A percentile compares a stretch with the other conserved stretches of the same genome.
Evolutionary conservation across 2,888 invertebrate genomes (phyloP).

Genomic region (Itoplectis maculator): DNA sequence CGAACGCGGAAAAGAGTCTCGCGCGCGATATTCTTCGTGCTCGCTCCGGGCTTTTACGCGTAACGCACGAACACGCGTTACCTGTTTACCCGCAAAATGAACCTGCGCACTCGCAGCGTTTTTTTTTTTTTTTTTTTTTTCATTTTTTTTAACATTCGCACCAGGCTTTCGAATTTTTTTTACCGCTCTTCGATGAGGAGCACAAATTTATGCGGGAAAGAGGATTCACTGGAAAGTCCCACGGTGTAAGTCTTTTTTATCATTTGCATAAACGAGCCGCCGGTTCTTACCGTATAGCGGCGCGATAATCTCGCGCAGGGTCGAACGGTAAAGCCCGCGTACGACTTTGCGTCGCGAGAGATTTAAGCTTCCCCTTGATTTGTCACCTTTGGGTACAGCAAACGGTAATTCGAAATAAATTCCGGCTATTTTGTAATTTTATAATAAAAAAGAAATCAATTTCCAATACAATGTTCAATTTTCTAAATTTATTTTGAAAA

Average conservation of each 20-base stretch:
- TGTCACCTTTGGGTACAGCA: no score
- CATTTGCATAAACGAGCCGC: slow-evolving; percentile 49
- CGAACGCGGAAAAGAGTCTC: slow-evolving; percentile 61
- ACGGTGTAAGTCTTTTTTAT: not conserved
- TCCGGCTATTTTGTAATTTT: no score
- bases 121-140: slow-evolving; percentile 23
- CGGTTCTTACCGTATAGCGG: slow-evolving; percentile 56
- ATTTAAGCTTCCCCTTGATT: no score
- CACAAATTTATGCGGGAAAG: slow-evolving; percentile 52
- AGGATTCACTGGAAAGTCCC: slow-evolving; percentile 31
- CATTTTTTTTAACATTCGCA: slow-evolving; percentile 33
- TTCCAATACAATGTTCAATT: no score
- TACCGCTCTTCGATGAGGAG: slow-evolving; percentile 38
- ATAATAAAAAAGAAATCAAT: no score
- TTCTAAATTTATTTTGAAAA: no score
- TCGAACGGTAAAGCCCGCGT: not conserved
- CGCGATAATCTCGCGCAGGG: slow-evolving; percentile 40
- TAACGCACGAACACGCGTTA: slow-evolving; percentile 36
- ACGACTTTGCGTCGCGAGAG: not conserved
- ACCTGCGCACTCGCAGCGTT: slow-evolving; percentile 21
- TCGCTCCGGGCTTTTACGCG: slow-evolving; percentile 54
- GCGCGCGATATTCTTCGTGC: slow-evolving; percentile 59
- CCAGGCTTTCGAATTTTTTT: slow-evolving; percentile 45
- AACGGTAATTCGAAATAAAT: no score
- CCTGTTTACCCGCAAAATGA: slow-evolving; percentile 36